phyloP scores from a whole-genome alignment of 2,888 invertebrate genomes.

The Tetragnatha montana region DNA sequence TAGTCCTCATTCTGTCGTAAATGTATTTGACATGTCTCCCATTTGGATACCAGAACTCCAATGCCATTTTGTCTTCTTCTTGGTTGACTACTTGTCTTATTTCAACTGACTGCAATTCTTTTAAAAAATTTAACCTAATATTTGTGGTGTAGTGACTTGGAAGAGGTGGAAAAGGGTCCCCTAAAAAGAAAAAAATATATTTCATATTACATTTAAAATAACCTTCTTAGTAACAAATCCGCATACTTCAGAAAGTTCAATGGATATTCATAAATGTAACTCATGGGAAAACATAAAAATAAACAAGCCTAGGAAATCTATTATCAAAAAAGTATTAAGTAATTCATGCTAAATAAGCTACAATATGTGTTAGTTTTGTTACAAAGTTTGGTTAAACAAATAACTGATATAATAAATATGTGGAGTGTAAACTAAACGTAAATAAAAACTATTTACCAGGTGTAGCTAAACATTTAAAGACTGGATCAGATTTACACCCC shows the following conservation, averaged over 20 bases:
- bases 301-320: too few relatives aligned
- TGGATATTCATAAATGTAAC: too few relatives aligned
- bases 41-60: constrained; percentile 32
- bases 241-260: background rate
- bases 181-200: constrained; percentile 2
- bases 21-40: constrained; percentile 54
- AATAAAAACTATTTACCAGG: too few relatives aligned
- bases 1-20: background rate
- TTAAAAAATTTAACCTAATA: constrained; percentile 27
- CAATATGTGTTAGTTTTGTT: too few relatives aligned
- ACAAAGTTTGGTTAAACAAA: too few relatives aligned
- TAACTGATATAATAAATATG: too few relatives aligned
- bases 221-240: background rate
- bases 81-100: constrained; percentile 4
- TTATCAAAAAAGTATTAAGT: too few relatives aligned
- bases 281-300: too few relatives aligned
- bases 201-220: background rate
- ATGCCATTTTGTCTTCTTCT: background rate
- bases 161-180: constrained; percentile 16
- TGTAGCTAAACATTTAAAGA: too few relatives aligned
- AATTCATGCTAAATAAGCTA: too few relatives aligned
- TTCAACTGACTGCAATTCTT: constrained; percentile 21
- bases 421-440: too few relatives aligned
- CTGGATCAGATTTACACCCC: too few relatives aligned
- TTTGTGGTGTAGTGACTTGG: constrained; percentile 22